Evolutionary conservation across 2,888 invertebrate species (phyloP).

Genomic region (Caenorhabditis plicata): DNA sequence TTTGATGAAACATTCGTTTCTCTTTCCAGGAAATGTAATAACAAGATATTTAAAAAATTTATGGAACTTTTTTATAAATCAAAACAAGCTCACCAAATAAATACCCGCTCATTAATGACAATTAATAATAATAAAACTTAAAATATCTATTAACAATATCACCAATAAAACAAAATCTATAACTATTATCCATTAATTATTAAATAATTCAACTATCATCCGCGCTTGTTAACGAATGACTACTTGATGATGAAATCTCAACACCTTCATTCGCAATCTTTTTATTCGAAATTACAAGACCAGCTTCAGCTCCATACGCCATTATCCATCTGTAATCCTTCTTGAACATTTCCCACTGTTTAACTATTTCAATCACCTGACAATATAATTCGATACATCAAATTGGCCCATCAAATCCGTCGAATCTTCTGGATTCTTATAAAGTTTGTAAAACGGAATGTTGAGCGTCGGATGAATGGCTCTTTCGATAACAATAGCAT

Average conservation of each 20-base stretch:
- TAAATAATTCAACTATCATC: no score
- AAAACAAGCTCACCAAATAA: no score
- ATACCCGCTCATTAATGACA: no score
- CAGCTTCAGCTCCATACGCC: slow-evolving; percentile 26
- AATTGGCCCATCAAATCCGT: slow-evolving; percentile 8
- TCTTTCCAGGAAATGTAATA: no score
- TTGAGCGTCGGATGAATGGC: slow-evolving; percentile 26
- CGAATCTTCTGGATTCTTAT: slow-evolving; percentile 26
- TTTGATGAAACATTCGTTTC: no score
- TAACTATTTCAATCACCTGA: slow-evolving; percentile 5
- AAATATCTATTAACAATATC: no score
- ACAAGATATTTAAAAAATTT: no score
- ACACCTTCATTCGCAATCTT: slow-evolving; percentile 3
- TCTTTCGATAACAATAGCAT: slow-evolving; percentile 28
- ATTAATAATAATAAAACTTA: no score
- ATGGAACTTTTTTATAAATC: no score
- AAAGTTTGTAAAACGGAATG: slow-evolving; percentile 30
- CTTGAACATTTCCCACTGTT: not conserved
- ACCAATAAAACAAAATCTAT: no score
- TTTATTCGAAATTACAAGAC: not conserved
- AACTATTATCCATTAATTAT: no score
- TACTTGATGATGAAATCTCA: slow-evolving; percentile 16
- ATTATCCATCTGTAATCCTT: slow-evolving; percentile 17
- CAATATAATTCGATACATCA: not conserved
- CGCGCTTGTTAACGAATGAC: slow-evolving; percentile 21